Conservation (phyloP, 2,888 invertebrate genomes). For the Lepeophtheirus nordmannii region DNA sequence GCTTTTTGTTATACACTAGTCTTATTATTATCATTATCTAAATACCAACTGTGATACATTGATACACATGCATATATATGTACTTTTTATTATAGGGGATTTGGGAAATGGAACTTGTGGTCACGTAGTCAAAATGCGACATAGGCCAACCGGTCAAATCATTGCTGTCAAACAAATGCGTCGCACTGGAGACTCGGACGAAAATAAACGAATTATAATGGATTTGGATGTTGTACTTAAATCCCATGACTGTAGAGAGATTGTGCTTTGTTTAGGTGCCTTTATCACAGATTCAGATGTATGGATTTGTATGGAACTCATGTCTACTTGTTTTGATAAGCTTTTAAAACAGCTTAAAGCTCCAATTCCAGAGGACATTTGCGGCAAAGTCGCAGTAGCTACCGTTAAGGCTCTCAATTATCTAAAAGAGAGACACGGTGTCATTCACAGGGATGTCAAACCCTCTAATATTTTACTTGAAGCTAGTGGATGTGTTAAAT, state of each 20-base stretch:
- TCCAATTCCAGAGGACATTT: conserved; percentile 86
- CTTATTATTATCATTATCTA: too few relatives aligned
- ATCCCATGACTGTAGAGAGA: conserved; percentile 89
- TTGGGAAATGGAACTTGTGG: conserved; percentile 91
- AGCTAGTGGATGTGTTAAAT: conserved; percentile 81
- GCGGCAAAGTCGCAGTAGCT: conserved; percentile 92
- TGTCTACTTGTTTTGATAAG: conserved; percentile 97
- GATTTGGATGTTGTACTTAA: conserved; percentile 96
- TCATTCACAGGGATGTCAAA: conserved; percentile 95
- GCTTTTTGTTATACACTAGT: too few relatives aligned
- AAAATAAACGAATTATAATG: conserved; percentile 95
- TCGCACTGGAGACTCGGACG: conserved; percentile 85
- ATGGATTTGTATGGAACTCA: conserved; percentile 99
- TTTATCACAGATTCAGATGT: conserved; percentile 94
- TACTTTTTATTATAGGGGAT: conserved; percentile 47
- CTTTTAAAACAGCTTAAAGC: conserved; percentile 64
- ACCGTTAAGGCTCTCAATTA: conserved; percentile 91
- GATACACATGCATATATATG: too few relatives aligned
- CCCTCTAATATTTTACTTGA: conserved; percentile 96
- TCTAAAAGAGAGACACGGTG: conserved; percentile 88
- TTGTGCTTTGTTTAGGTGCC: conserved; percentile 91
- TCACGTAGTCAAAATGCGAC: conserved; percentile 90
- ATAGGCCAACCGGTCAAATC: conserved; percentile 62
- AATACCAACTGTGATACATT: too few relatives aligned
- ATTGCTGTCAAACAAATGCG: conserved; percentile 99